A percentile compares a stretch with the other conserved stretches of the same genome.
These are phyloP conservation scores for Nematostella vectensis DNA, from an alignment of 92 coral and sea anemone species.

Conservation along the genomic window DNA sequence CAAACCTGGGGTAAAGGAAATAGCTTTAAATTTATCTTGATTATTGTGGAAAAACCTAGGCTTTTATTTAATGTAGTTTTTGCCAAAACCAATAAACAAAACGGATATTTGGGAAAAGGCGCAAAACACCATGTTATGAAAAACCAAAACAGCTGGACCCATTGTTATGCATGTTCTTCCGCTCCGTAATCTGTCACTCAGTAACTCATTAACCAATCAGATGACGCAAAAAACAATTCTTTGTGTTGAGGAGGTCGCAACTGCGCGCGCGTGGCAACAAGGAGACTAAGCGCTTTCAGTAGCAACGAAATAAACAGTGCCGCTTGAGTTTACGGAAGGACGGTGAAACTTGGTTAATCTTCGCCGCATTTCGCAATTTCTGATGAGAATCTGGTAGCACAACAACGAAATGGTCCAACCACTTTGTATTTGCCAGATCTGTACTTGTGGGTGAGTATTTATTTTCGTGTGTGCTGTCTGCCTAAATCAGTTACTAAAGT, in stretches of 20 bases:
- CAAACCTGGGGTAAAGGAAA: no score
- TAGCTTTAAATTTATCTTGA: no score
- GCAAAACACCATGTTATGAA: no score
- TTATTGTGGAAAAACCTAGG: no score
- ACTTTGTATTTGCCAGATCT: slow-evolving; percentile 95
- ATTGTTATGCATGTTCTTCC: background rate
- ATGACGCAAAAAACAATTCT: slow-evolving; percentile 8
- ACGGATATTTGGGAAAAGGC: no score
- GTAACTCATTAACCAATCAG: slow-evolving; percentile 12
- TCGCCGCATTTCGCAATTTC: slow-evolving; percentile 5
- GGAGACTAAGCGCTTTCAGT: slow-evolving; percentile 42
- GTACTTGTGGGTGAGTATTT: slow-evolving; percentile 93
- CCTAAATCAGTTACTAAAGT: no score
- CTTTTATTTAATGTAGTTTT: no score
- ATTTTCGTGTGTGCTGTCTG: background rate
- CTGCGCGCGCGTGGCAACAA: slow-evolving; percentile 51
- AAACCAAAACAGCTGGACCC: slow-evolving; percentile 1
- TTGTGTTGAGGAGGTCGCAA: slow-evolving; percentile 13
- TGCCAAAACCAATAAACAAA: no score
- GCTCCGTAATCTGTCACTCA: slow-evolving; percentile 2
- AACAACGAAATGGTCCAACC: slow-evolving; percentile 53
- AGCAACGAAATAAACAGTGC: slow-evolving; percentile 43
- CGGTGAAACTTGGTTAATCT: slow-evolving; percentile 12
- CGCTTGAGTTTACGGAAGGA: background rate
- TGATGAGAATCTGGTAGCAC: slow-evolving; percentile 4